Conservation (phyloP, 1,140 invertebrate species). For the Danaus plexippus region DNA sequence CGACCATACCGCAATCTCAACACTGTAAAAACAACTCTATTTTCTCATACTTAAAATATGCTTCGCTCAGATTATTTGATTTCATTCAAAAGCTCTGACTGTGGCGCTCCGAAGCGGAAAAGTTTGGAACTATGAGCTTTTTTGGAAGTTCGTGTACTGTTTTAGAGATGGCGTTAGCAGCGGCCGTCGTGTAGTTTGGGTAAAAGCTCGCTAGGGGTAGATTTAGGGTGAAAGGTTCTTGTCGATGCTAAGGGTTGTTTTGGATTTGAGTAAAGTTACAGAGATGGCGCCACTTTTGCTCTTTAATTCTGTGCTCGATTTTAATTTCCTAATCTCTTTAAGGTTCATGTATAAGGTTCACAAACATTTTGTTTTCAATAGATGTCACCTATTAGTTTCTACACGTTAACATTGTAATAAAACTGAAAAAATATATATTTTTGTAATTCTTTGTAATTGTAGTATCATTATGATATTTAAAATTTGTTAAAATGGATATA, state of each 20-base stretch:
- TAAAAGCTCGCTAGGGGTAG: slow-evolving; percentile 24
- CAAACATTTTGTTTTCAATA: too few relatives aligned
- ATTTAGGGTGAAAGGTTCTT: slow-evolving; percentile 31
- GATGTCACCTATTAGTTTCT: too few relatives aligned
- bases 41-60: slow-evolving; percentile 25
- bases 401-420: too few relatives aligned
- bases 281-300: slow-evolving; percentile 42
- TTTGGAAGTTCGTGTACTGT: slow-evolving; percentile 50
- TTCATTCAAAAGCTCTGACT: slow-evolving; percentile 62
- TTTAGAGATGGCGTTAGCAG: slow-evolving; percentile 53
- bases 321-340: too few relatives aligned
- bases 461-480: too few relatives aligned
- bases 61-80: slow-evolving; percentile 25
- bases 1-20: slow-evolving; percentile 34
- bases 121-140: slow-evolving; percentile 49
- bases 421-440: too few relatives aligned
- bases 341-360: too few relatives aligned
- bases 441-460: too few relatives aligned
- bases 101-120: slow-evolving; percentile 37
- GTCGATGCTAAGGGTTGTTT: slow-evolving; percentile 30
- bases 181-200: slow-evolving; percentile 25
- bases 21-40: slow-evolving; percentile 50
- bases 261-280: slow-evolving; percentile 16
- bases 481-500: too few relatives aligned
- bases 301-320: too few relatives aligned